Percentiles rank a stretch among this genome's conserved stretches.
Conservation (phyloP, 2,888 invertebrate species). For the Hymenopus coronatus region DNA sequence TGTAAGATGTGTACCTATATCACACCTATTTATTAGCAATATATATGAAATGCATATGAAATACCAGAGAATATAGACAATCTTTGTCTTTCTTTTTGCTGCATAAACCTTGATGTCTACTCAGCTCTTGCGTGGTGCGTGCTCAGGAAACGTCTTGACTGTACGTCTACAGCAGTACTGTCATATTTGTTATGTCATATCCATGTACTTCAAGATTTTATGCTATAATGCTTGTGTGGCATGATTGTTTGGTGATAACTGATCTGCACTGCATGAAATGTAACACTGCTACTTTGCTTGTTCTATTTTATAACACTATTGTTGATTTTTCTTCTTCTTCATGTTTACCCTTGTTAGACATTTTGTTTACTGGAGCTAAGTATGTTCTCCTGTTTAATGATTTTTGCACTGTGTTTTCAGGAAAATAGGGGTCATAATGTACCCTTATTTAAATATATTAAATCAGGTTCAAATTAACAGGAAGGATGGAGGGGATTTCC, state of each 20-base stretch:
- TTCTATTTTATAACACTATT: neutral
- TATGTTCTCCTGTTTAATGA: neutral
- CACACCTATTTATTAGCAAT: neutral
- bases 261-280: neutral
- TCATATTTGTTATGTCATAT: neutral
- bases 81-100: neutral
- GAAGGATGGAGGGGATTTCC: too few species aligned
- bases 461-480: too few species aligned
- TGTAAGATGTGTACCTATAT: neutral
- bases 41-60: neutral
- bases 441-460: too few species aligned
- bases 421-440: too few species aligned
- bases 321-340: neutral
- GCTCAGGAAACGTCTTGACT: conserved; percentile 85
- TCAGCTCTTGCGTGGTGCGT: conserved; percentile 91
- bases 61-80: neutral
- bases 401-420: too few species aligned
- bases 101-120: neutral
- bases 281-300: neutral
- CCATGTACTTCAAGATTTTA: neutral
- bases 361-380: neutral
- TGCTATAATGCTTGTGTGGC: neutral
- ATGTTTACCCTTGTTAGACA: neutral
- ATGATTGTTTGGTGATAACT: neutral
- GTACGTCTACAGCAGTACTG: conserved; percentile 59